Evolutionary conservation across 2,888 invertebrate species (phyloP).

Genomic region (Portevinia maculata): DNA sequence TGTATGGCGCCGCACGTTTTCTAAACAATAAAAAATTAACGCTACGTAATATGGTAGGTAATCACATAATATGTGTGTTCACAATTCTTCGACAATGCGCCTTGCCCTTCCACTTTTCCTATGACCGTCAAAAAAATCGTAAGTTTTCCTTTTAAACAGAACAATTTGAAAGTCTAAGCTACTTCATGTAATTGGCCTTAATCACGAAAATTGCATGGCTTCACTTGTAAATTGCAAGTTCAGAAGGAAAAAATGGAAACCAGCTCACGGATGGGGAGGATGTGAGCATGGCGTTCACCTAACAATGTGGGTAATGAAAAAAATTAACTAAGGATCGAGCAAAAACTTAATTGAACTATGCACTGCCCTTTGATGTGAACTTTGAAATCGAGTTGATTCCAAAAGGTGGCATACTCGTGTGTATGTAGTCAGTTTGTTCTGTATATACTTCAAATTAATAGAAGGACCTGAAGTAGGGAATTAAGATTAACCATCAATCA

Average conservation of each 20-base stretch:
- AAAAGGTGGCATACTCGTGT: too few species aligned
- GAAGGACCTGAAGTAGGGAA: too few species aligned
- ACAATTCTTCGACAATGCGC: constrained; percentile 30
- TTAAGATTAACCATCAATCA: too few species aligned
- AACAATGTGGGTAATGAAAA: constrained; percentile 9
- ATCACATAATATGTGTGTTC: constrained; percentile 14
- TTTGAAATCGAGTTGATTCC: too few species aligned
- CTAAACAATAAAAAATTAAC: constrained; percentile 8
- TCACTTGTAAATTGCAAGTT: constrained; percentile 2
- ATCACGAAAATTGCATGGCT: constrained; percentile 62
- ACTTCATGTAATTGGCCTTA: constrained; percentile 54
- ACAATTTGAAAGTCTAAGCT: constrained; percentile 42
- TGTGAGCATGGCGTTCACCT: constrained; percentile 1
- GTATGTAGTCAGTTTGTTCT: too few species aligned
- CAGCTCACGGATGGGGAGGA: constrained; percentile 26
- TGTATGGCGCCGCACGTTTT: constrained; percentile 60
- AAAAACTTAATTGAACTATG: constrained; percentile 3
- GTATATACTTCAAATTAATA: too few species aligned
- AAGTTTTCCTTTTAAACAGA: constrained; percentile 1
- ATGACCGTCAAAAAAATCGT: constrained; percentile 2
- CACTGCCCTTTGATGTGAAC: constrained; percentile 5
- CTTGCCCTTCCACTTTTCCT: constrained; percentile 12
- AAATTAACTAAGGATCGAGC: constrained; percentile 3
- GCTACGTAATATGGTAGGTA: constrained; percentile 26
- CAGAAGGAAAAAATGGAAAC: constrained; percentile 42